Evolutionary conservation across 2,888 invertebrate species (phyloP).

Genomic region (Sipha maydis): DNA sequence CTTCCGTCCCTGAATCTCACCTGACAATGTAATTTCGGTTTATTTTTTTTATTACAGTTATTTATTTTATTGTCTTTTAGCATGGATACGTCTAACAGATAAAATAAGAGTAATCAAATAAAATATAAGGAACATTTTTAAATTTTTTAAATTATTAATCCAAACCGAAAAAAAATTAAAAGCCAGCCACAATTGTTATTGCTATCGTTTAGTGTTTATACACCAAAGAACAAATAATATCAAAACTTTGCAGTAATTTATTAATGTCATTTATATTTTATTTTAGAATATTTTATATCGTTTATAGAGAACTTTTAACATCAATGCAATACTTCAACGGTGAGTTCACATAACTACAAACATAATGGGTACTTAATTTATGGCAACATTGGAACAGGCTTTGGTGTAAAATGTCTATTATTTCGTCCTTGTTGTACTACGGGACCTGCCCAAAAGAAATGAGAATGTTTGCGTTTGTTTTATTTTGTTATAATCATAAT

Average conservation of each 20-base stretch:
- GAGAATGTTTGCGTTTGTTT: too few species aligned
- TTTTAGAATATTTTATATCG: background rate
- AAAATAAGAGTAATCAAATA: background rate
- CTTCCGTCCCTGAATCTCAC: too few species aligned
- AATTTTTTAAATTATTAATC: background rate
- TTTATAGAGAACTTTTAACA: background rate
- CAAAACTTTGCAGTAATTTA: background rate
- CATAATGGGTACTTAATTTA: slow-evolving; percentile 7
- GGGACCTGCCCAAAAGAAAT: too few species aligned
- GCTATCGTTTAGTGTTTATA: background rate
- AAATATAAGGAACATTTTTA: background rate
- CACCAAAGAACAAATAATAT: background rate
- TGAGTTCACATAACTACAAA: background rate
- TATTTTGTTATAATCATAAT: too few species aligned
- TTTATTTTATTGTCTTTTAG: too few species aligned
- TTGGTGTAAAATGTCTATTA: slow-evolving; percentile 6
- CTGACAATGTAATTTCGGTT: too few species aligned
- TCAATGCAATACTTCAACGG: background rate
- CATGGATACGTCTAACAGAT: too few species aligned
- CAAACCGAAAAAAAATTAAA: background rate
- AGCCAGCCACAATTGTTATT: too few species aligned
- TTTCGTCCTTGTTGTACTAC: background rate
- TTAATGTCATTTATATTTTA: background rate
- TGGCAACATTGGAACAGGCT: background rate
- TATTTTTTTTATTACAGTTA: too few species aligned